Conservation (phyloP, 2,797 vertebrate genomes). For the Muraenolepis orangiensis region DNA sequence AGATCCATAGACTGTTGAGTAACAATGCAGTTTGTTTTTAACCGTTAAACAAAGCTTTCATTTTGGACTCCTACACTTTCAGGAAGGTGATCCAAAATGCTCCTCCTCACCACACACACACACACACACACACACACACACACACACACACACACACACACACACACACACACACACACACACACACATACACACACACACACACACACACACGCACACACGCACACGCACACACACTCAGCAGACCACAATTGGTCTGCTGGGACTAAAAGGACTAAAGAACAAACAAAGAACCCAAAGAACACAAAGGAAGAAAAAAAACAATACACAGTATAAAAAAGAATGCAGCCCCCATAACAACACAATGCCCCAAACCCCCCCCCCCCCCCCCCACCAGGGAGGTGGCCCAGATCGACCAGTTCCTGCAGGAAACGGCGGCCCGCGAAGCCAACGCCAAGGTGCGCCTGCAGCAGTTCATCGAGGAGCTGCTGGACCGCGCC, state of each 20-base stretch:
- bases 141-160: not conserved
- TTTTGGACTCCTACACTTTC: not conserved
- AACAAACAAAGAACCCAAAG: not conserved
- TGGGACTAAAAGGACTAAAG: not conserved
- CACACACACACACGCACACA: not conserved
- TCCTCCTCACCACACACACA: not conserved
- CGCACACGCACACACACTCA: not conserved
- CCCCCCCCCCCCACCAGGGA: constrained; percentile 76
- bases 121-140: not conserved
- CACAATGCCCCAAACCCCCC: too few relatives aligned
- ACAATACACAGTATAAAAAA: not conserved
- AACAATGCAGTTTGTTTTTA: not conserved
- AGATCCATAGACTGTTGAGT: not conserved
- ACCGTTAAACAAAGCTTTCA: not conserved
- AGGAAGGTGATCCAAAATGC: not conserved
- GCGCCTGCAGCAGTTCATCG: constrained; percentile 96
- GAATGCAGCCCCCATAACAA: not conserved
- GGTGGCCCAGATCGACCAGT: constrained; percentile 95
- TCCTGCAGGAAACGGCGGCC: constrained; percentile 95
- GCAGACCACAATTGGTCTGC: not conserved
- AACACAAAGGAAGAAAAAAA: too few relatives aligned
- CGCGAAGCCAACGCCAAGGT: constrained; percentile 96
- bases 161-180: not conserved
- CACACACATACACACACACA: not conserved
- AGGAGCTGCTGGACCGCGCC: constrained; percentile 95